Evolutionary conservation across 2,888 invertebrate species (phyloP), one percentile per base, ranked within the genome.

Genomic region (Apamea epomidion): DNA sequence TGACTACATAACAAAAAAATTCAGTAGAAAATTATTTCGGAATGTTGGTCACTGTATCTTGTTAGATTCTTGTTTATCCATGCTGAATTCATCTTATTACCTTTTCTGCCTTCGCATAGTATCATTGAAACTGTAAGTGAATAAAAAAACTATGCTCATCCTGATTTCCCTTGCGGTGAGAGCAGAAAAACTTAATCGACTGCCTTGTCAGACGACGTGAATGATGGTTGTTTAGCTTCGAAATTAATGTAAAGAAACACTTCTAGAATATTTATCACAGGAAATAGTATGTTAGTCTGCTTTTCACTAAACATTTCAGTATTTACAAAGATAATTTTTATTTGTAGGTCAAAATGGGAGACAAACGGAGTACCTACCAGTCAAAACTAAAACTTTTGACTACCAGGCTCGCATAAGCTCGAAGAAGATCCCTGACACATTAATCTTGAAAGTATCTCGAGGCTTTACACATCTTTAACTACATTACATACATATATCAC

Each of bases 161-260:
- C 37, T 54, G 67, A 83, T 83, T 82, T 82, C 82, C 78, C 82
- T 32, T 37, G 80, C 29, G 83, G 8, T 45, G 32, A 62, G 5
- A 67, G 32, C n/a, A 62, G 71, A 78, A 82, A 82, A 82, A 51
- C 60, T 72, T 62, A 78, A 82, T 82, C 16, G 82, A 68, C 65
- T 54, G 71, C 29, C 78, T 0, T 77, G 71, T 60, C 70, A n/a
- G 60, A 37, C 54, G 5, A 4, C 78, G n/a, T 82, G 83, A 82
- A 62, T 54, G 51, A 82, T 77, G 29, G 71, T 48, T 65, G 60
- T 14, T 60, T 32, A 60, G 51, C n/a, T 60, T 32, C 32, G 18
- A 51, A 71, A 8, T 18, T 82, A 32, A 45, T n/a, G 14, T 16
- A 42, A 70, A 67, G 32, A 71, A 71, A 70, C 60, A 45, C n/a